A percentile compares a stretch with the other conserved stretches of the same genome.
These are phyloP conservation scores for Thecophora atra DNA, from an alignment of 2,888 invertebrate species.

Conservation along the genomic window DNA sequence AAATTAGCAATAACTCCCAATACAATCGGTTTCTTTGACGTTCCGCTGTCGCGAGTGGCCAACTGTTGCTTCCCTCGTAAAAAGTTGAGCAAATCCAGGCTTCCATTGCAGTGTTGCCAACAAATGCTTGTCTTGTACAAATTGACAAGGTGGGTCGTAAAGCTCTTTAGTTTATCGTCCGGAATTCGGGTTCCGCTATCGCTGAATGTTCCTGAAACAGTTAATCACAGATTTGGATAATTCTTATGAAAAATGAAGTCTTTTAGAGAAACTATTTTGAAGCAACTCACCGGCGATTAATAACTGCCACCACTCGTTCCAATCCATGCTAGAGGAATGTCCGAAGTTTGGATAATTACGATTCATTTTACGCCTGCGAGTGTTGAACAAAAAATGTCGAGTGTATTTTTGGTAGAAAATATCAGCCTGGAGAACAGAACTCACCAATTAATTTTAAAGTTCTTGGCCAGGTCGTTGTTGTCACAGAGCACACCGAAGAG, in stretches of 20 bases:
- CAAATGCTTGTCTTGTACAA: conserved; percentile 77
- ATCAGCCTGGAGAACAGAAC: no score
- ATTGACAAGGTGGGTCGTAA: conserved; percentile 73
- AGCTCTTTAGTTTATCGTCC: conserved; percentile 65
- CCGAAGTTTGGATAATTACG: conserved; percentile 85
- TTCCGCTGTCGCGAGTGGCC: conserved; percentile 37
- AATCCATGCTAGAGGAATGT: conserved; percentile 72
- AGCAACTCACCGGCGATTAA: conserved; percentile 57
- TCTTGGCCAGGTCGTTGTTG: conserved; percentile 69
- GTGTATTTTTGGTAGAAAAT: not conserved
- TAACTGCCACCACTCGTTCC: conserved; percentile 85
- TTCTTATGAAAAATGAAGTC: not conserved
- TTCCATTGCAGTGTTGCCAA: conserved; percentile 78
- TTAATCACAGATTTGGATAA: not conserved
- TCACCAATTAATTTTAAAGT: conserved; percentile 75
- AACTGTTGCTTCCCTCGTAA: conserved; percentile 64
- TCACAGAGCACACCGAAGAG: conserved; percentile 75
- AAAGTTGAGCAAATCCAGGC: conserved; percentile 72
- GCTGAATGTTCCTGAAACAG: conserved; percentile 56
- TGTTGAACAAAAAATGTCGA: not conserved
- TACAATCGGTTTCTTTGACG: conserved; percentile 48
- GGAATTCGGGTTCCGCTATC: conserved; percentile 60
- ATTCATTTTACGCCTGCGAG: conserved; percentile 68
- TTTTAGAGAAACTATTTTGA: not conserved
- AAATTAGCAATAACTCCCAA: conserved; percentile 89